phyloP scores from a whole-genome alignment of 2,113 vertebrate species.

The Fukomys damarensis region DNA sequence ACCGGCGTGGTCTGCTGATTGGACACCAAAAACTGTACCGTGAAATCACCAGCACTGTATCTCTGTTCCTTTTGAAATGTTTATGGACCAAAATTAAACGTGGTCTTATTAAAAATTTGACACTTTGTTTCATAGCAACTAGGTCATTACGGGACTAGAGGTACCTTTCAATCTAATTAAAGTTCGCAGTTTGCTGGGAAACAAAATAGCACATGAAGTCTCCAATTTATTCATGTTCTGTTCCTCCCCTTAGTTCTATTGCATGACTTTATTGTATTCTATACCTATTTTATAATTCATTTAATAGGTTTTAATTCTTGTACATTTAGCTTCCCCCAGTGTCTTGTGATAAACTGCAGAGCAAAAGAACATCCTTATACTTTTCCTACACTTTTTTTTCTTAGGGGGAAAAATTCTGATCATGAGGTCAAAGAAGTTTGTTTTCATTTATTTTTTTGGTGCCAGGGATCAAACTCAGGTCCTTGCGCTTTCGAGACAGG shows the following conservation, averaged over 20 bases:
- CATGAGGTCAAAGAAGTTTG: background rate
- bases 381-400: background rate
- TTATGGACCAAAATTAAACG: background rate
- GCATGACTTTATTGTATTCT: slow-evolving; percentile 13
- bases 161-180: background rate
- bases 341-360: background rate
- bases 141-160: background rate
- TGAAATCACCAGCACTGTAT: background rate
- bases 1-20: background rate
- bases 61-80: background rate
- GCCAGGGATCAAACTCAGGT: too few species aligned
- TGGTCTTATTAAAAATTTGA: background rate
- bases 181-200: background rate
- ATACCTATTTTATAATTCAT: background rate
- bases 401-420: background rate
- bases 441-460: too few species aligned
- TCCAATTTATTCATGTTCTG: background rate
- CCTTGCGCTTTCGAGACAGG: too few species aligned
- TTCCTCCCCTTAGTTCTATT: background rate
- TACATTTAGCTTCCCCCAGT: background rate
- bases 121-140: background rate
- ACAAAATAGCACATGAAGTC: background rate
- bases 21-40: background rate
- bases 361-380: background rate
- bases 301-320: background rate